These are phyloP conservation scores for Apamea epomidion DNA, from an alignment of 2,888 invertebrate genomes.

Conservation along the genomic window DNA sequence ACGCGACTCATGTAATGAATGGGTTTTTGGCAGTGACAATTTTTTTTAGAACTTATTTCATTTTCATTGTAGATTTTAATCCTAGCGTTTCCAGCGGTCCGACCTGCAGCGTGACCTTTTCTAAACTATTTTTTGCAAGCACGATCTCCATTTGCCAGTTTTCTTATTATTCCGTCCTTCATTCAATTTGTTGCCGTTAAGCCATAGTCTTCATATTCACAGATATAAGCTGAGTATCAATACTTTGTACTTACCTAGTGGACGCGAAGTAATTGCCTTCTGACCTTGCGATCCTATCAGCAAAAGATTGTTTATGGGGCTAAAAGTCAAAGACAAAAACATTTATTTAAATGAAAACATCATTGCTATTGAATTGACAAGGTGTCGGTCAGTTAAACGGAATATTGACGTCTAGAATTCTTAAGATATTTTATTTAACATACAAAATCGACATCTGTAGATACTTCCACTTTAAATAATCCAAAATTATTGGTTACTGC, in stretches of 20 bases:
- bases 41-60: not conserved
- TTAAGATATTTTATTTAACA: not conserved
- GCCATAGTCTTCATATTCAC: not conserved
- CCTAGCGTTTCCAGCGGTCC: not conserved
- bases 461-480: not conserved
- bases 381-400: not conserved
- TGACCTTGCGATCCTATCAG: conserved; percentile 33
- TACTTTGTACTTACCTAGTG: not conserved
- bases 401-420: not conserved
- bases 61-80: not conserved
- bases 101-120: not conserved
- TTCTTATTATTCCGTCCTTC: not conserved
- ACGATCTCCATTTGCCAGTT: not conserved
- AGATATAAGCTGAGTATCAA: not conserved
- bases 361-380: not conserved
- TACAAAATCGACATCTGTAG: not conserved
- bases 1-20: not conserved
- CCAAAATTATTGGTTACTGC: no score
- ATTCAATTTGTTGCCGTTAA: not conserved
- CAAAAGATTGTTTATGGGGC: conserved; percentile 16
- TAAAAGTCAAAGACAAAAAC: conserved; percentile 29
- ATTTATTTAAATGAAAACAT: conserved; percentile 22
- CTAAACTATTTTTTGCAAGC: not conserved
- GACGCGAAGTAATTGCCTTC: conserved; percentile 11
- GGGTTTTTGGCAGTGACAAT: not conserved